A percentile compares a stretch with the other conserved stretches of the same genome.
Conservation (phyloP, 1,140 invertebrate genomes). For the Acromyrmex echinatior region DNA sequence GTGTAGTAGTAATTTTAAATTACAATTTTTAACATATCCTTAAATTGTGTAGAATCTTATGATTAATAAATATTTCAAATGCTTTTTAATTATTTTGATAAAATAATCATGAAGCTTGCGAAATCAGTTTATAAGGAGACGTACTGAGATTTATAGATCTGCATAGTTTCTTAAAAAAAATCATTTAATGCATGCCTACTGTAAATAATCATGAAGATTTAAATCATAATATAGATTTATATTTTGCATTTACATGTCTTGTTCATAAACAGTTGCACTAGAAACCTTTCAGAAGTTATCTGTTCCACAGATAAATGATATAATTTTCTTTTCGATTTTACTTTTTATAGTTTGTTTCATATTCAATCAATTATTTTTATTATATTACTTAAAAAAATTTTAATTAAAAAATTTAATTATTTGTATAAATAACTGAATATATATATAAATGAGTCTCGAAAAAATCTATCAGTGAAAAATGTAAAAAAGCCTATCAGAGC, state of each 20-base stretch:
- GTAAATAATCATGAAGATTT: conserved; percentile 53
- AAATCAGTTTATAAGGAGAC: not conserved
- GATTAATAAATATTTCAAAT: not conserved
- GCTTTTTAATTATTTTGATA: conserved; percentile 16
- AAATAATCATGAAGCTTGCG: not conserved
- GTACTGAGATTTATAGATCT: not conserved
- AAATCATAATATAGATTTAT: conserved; percentile 43
- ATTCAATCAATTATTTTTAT: conserved; percentile 1
- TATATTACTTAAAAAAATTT: not conserved
- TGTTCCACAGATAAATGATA: conserved; percentile 69
- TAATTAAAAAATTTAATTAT: not conserved
- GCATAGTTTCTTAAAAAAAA: not conserved
- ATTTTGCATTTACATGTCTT: conserved; percentile 73
- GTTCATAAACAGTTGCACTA: conserved; percentile 70
- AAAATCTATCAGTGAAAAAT: too few species aligned
- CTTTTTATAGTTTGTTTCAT: conserved; percentile 25
- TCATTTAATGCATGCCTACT: conserved; percentile 11
- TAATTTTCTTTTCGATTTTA: conserved; percentile 61
- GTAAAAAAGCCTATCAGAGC: too few species aligned
- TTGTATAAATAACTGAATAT: too few species aligned
- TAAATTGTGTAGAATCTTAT: conserved; percentile 34
- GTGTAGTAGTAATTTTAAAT: too few species aligned
- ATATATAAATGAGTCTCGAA: too few species aligned
- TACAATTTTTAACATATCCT: too few species aligned
- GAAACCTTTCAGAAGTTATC: conserved; percentile 74